phyloP scores from a whole-genome alignment of 1,140 invertebrate genomes.

The Phenacoccus solenopsis region DNA sequence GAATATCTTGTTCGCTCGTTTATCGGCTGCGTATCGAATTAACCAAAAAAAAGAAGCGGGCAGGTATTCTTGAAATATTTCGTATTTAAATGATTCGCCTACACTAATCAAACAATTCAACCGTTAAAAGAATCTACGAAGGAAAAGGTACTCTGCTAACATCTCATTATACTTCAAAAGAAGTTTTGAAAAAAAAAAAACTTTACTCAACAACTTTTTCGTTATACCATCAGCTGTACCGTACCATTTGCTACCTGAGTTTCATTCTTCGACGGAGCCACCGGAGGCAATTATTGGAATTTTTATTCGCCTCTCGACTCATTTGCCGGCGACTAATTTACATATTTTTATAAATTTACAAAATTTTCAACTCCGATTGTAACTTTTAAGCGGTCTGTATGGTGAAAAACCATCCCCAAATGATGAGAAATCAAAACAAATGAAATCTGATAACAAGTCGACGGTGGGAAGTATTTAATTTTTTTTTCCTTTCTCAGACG shows the following conservation, averaged over 20 bases:
- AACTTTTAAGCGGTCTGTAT: neutral
- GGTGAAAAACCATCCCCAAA: too few relatives aligned
- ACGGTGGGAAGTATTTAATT: neutral
- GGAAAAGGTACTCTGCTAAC: neutral
- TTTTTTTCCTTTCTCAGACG: neutral
- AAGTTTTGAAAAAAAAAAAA: neutral
- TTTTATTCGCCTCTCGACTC: neutral
- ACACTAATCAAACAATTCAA: neutral
- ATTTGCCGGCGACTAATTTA: neutral
- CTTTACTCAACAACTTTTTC: neutral
- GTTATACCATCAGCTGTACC: neutral
- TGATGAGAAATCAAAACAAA: too few relatives aligned
- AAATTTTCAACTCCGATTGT: neutral
- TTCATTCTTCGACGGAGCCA: neutral
- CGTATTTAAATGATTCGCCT: neutral
- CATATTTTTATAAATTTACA: neutral
- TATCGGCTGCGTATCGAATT: too few relatives aligned
- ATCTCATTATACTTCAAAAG: conserved; percentile 2
- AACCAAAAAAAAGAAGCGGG: too few relatives aligned
- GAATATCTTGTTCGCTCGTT: too few relatives aligned
- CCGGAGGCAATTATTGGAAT: neutral
- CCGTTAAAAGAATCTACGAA: neutral
- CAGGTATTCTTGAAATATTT: neutral
- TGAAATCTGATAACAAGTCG: neutral
- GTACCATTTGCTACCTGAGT: neutral